These are phyloP conservation scores for Asarcornis scutulata DNA, from an alignment of 2,113 vertebrate species.

Conservation along the genomic window DNA sequence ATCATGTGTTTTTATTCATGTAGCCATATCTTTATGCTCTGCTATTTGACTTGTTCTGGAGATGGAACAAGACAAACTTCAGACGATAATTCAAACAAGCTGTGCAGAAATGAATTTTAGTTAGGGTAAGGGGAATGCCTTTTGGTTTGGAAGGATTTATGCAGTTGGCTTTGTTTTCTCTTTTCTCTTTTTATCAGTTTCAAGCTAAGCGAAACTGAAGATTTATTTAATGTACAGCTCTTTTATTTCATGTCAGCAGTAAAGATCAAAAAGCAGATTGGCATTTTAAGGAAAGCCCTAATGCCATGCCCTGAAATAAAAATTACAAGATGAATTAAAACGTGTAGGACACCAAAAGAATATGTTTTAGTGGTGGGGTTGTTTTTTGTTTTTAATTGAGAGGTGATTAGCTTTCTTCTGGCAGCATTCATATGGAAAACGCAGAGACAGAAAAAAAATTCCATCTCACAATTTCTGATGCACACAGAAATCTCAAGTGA, in stretches of 20 bases:
- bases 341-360: neutral
- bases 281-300: conserved; percentile 40
- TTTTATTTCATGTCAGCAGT: conserved; percentile 65
- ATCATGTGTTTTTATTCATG: conserved; percentile 80
- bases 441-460: neutral
- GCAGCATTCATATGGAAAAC: neutral
- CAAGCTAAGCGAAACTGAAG: conserved; percentile 55
- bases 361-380: neutral
- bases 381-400: neutral
- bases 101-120: conserved; percentile 73
- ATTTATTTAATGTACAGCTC: conserved; percentile 68
- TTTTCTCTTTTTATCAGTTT: conserved; percentile 72
- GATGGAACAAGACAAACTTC: conserved; percentile 75
- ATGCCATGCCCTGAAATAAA: neutral
- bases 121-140: conserved; percentile 70
- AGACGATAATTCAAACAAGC: conserved; percentile 81
- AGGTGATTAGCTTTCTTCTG: neutral
- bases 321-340: neutral
- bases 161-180: conserved; percentile 71
- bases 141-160: conserved; percentile 75
- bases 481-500: neutral
- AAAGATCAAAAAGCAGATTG: conserved; percentile 70
- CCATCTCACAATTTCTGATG: neutral
- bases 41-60: conserved; percentile 71
- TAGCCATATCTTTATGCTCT: conserved; percentile 65